Evolutionary conservation across 2,888 invertebrate species (phyloP), one percentile per base, ranked within the genome.

Genomic region (Silvanus unidentatus): DNA sequence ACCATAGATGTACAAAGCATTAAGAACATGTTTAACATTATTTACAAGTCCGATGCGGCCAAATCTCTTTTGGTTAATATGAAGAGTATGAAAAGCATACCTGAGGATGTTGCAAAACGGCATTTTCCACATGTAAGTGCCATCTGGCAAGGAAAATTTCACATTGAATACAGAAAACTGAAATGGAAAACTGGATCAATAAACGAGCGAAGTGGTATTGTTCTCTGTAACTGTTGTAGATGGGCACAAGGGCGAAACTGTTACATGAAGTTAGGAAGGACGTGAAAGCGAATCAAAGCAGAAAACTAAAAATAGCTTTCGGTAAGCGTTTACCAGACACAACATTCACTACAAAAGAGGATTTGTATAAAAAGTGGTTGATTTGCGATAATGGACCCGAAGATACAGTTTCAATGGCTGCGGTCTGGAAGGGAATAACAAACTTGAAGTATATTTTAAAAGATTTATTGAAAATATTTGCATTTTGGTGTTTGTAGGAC

Each of bases 391-490:
- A 72, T 48, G 75, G 79, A 40, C 79, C 78, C 0, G 68, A 74
- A 37, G 77, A 80, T 34, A 63, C 83, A n/a, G 73, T 74, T 43
- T 69, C 74, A 1, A 81, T 82, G 81, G 69, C 77, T 1, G 72
- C 73, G 36, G 76, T 82, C 1, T 82, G 79, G 78, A 73, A 75
- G 4, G 78, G 75, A 9, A 77, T 82, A 34, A 72, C 75, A 16
- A 73, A 79, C 62, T 69, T 82, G 6, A 13, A 16, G 37, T 37
- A 32, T n/a, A 12, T 12, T 12, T 5, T 4, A 75, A 78, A 50
- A 48, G 11, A 5, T 9, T 35, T 13, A 34, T 14, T 43, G 15
- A 15, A 13, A 13, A 11, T 42, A 41, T 42, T 16, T 15, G 28
- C 6, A 42, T 28, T 9, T 9, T 28, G 8, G 8, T 28, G 28